Evolutionary conservation across 1,140 invertebrate genomes (phyloP).

Genomic region (Diabrotica virgifera): DNA sequence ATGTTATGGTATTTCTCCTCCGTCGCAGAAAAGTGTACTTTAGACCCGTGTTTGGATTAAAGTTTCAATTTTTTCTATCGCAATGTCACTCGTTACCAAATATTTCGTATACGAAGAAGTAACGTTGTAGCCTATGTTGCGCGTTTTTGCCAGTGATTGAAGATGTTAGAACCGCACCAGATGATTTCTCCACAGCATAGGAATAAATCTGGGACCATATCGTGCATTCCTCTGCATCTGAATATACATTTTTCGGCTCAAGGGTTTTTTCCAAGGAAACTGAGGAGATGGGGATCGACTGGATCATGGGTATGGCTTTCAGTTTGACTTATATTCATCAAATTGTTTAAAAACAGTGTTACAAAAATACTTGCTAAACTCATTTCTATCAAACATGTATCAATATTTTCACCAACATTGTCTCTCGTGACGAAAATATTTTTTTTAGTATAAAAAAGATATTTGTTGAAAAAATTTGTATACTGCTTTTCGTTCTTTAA

Average conservation of each 20-base stretch:
- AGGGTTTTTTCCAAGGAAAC: conserved; percentile 55
- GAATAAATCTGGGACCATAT: conserved; percentile 47
- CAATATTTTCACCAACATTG: no score
- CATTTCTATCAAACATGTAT: no score
- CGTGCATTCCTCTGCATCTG: conserved; percentile 50
- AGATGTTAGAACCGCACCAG: conserved; percentile 31
- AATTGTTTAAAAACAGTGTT: no score
- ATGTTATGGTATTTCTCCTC: not conserved
- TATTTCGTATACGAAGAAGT: not conserved
- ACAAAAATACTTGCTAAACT: no score
- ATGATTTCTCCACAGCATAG: conserved; percentile 37
- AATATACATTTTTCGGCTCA: conserved; percentile 49
- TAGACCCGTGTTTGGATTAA: not conserved
- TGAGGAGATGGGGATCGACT: conserved; percentile 66
- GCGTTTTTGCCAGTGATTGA: conserved; percentile 4
- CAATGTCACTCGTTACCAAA: not conserved
- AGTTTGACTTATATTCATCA: no score
- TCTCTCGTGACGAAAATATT: no score
- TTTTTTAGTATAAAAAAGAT: no score
- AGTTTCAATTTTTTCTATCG: not conserved
- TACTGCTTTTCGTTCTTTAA: no score
- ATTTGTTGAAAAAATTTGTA: no score
- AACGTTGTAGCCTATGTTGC: not conserved
- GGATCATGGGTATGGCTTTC: conserved; percentile 61
- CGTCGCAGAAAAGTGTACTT: not conserved